Evolutionary conservation across 2,797 vertebrate genomes (phyloP).

Genomic region (Ambastaia sidthimunki): DNA sequence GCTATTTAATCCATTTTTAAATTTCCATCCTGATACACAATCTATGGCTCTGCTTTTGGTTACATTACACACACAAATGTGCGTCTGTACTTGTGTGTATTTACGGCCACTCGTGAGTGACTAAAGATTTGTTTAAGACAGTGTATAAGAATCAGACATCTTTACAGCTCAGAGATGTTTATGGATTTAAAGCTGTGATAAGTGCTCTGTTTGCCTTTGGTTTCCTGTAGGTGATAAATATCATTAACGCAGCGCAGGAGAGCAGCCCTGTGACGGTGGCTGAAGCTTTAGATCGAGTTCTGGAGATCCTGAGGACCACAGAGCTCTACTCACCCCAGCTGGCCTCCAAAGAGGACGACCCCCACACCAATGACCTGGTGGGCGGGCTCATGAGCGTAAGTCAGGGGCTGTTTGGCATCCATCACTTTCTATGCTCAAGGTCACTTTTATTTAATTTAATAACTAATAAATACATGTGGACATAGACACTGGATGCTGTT

Average conservation of each 20-base stretch:
- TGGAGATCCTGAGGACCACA: conserved; percentile 94
- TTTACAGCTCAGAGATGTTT: conserved; percentile 1
- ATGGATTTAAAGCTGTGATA: conserved; percentile 19
- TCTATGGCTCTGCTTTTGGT: not conserved
- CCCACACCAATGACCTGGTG: conserved; percentile 93
- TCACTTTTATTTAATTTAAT: not conserved
- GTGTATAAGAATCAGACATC: conserved; percentile 4
- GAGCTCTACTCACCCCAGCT: conserved; percentile 96
- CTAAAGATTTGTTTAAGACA: conserved; percentile 1
- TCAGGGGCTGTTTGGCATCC: not conserved
- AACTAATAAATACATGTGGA: not conserved
- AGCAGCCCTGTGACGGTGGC: conserved; percentile 92
- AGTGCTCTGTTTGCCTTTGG: conserved; percentile 10
- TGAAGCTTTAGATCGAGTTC: conserved; percentile 91
- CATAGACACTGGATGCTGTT: not conserved
- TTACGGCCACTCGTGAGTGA: not conserved
- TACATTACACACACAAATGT: not conserved
- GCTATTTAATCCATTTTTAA: not conserved
- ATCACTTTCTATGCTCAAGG: not conserved
- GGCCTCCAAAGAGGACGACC: conserved; percentile 92
- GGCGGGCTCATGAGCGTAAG: conserved; percentile 95
- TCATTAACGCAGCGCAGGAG: conserved; percentile 95
- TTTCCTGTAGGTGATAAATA: conserved; percentile 90
- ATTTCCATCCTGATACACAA: not conserved
- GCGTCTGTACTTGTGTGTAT: not conserved